Evolutionary conservation across 2,888 invertebrate genomes (phyloP).

Genomic region (Noctua comes): DNA sequence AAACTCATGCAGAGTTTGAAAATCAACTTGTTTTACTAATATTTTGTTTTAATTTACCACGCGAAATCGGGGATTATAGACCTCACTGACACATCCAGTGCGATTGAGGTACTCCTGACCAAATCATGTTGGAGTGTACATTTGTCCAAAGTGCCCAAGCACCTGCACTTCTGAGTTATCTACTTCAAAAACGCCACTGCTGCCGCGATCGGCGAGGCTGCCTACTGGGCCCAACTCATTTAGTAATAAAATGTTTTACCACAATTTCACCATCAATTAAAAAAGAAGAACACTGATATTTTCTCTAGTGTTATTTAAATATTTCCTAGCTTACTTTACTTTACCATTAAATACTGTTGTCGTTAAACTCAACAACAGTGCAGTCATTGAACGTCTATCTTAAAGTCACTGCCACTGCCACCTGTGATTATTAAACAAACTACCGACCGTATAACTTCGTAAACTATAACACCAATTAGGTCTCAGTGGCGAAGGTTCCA

Average conservation of each 20-base stretch:
- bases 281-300: not conserved
- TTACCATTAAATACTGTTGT: not conserved
- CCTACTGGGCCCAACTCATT: not conserved
- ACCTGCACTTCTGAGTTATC: not conserved
- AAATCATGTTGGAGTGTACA: not conserved
- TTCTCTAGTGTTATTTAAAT: not conserved
- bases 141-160: not conserved
- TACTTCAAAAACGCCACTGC: not conserved
- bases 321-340: not conserved
- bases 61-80: not conserved
- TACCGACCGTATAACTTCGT: not conserved
- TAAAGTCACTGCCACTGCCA: not conserved
- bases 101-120: not conserved
- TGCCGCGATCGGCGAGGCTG: not conserved
- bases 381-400: conserved; percentile 11
- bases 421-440: conserved; percentile 1
- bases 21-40: conserved; percentile 7
- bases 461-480: not conserved
- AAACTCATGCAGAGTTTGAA: not conserved
- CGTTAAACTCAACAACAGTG: not conserved
- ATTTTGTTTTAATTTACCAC: not conserved
- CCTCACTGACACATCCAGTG: not conserved
- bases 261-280: not conserved
- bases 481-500: no score
- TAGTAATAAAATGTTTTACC: not conserved